Conservation (phyloP, 2,113 vertebrate genomes). For the Trematomus loennbergii region DNA sequence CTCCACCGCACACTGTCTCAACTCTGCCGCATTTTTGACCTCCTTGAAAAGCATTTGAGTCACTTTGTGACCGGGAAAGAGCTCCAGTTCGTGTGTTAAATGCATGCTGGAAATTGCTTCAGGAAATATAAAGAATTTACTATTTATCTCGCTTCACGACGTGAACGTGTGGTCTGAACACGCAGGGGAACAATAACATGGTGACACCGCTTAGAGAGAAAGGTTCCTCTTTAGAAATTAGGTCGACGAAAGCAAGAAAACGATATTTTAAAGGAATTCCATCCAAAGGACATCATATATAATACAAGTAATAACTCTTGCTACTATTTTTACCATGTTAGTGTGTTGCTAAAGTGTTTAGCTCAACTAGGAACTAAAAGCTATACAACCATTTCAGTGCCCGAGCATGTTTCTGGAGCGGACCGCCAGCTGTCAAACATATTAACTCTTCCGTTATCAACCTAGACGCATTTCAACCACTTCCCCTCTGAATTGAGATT, state of each 20-base stretch:
- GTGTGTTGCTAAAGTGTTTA: accelerated
- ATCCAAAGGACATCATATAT: neutral
- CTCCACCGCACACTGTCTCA: conserved; percentile 88
- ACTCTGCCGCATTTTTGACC: conserved; percentile 88
- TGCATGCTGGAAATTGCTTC: conserved; percentile 75
- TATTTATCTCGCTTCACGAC: neutral
- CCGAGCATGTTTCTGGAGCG: conserved; percentile 37
- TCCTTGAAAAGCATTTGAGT: conserved; percentile 89
- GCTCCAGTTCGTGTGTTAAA: conserved; percentile 84
- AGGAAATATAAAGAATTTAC: neutral
- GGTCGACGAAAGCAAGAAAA: neutral
- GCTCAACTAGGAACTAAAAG: conserved; percentile 2
- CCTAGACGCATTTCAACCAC: neutral
- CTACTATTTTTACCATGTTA: accelerated
- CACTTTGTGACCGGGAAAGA: conserved; percentile 87
- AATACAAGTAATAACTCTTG: neutral
- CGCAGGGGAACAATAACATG: conserved; percentile 71
- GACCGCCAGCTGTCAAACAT: conserved; percentile 57
- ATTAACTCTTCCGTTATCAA: conserved; percentile 40
- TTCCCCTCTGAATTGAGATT: neutral
- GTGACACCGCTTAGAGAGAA: conserved; percentile 56
- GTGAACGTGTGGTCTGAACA: neutral
- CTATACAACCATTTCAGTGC: accelerated
- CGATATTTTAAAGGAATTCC: accelerated
- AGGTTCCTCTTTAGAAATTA: conserved; percentile 14